These are phyloP conservation scores for Molossus molossus DNA, from an alignment of 2,797 vertebrate genomes.

Conservation along the genomic window DNA sequence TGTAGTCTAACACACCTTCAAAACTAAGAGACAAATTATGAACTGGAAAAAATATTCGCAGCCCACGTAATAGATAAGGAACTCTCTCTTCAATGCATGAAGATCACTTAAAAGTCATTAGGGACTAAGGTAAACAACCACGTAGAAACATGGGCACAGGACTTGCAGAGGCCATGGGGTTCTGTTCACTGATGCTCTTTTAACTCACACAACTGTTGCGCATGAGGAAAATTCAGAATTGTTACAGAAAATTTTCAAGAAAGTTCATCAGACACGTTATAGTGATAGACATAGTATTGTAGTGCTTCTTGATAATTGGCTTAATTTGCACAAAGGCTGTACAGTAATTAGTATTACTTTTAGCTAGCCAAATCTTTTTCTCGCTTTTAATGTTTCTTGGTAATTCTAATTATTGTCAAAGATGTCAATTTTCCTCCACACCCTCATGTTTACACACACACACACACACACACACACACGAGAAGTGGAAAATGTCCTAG, in stretches of 20 bases:
- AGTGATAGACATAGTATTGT: conserved; percentile 82
- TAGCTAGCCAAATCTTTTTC: conserved; percentile 68
- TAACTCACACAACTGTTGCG: conserved; percentile 41
- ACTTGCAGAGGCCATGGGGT: conserved; percentile 17
- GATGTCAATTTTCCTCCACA: conserved; percentile 57
- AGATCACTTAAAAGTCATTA: conserved; percentile 44
- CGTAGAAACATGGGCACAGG: neutral
- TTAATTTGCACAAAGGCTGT: conserved; percentile 81
- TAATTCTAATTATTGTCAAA: conserved; percentile 78
- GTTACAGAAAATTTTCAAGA: conserved; percentile 66
- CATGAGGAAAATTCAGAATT: conserved; percentile 66
- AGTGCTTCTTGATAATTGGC: conserved; percentile 81
- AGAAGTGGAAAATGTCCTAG: neutral
- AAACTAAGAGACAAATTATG: conserved; percentile 41
- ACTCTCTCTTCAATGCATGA: conserved; percentile 14
- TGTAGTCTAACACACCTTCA: neutral
- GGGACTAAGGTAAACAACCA: conserved; percentile 49
- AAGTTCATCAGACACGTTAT: conserved; percentile 76
- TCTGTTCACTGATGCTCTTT: conserved; percentile 50
- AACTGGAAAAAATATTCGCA: conserved; percentile 33
- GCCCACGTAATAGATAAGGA: conserved; percentile 26
- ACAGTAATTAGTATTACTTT: conserved; percentile 78
- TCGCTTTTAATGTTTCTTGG: conserved; percentile 76
- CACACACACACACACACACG: neutral
- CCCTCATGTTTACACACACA: neutral